Evolutionary conservation across 2,797 vertebrate species (phyloP), one percentile per base, ranked within the genome.

Genomic region (Pseudocheirus occidentalis): DNA sequence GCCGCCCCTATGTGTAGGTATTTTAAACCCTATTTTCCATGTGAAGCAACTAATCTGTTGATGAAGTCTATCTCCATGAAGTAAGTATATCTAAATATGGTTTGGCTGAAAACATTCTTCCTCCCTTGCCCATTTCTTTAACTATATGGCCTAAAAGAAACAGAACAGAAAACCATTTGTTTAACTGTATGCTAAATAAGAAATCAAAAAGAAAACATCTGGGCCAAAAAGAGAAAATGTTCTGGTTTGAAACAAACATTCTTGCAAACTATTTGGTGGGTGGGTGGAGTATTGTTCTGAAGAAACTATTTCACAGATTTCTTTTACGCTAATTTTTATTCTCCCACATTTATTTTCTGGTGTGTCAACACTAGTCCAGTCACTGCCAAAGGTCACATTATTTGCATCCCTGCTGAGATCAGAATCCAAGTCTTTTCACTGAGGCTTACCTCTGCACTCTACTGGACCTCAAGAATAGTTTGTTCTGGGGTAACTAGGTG

Each of bases 141-240:
- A 95, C 31, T 31, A 66, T 2, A 46, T 29, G 1, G 29, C n/a
- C 94, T 50, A 90, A 95, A 96, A 95, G 46, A 54, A 96, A 94
- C 12, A 55, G 24, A 92, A 95, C 58, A 91, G n/a, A 95, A 92
- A 92, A 57, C 57, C 40, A 40, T 94, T 91, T 93, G 93, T 90
- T 93, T 90, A 16, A 94, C 31, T n/a, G 55, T 1, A 28, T 34
- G 2, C 14, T 29, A 95, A 46, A 87, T 95, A 96, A 96, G 46
- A 50, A 96, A 94, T 14, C n/a, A 18, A 93, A 95, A 73, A 89
- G 28, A 94, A 92, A 93, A 62, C 55, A 53, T 94, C 92, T 91
- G 58, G 28, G 27, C 55, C 58, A 0, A 93, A 91, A 66, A 62
- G 52, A 92, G 16, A 93, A 93, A 94, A 55, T 13, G 89, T n/a